A percentile compares a stretch with the other conserved stretches of the same genome.
Evolutionary conservation across 2,888 invertebrate genomes (phyloP).

Genomic region (Cantharis rustica): DNA sequence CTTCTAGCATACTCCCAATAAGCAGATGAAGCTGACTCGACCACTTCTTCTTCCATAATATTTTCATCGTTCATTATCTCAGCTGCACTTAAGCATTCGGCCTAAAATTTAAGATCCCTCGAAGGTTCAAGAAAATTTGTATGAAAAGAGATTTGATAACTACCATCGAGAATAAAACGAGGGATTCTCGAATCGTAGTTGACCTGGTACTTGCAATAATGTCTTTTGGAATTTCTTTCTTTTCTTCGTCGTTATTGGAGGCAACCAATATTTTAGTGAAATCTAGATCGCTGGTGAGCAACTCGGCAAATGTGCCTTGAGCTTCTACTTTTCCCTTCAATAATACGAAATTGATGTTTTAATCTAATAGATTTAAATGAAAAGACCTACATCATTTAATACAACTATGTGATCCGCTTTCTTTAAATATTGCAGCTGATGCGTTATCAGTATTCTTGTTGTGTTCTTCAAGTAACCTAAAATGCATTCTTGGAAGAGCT

Average conservation of each 20-base stretch:
- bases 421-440: constrained; percentile 70
- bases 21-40: constrained; percentile 6
- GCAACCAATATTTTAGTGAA: constrained; percentile 59
- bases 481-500: constrained; percentile 77
- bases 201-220: neutral
- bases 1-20: constrained; percentile 33
- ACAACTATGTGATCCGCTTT: constrained; percentile 61
- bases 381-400: constrained; percentile 52
- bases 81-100: neutral
- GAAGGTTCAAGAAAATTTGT: neutral
- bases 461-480: constrained; percentile 60
- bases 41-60: constrained; percentile 22
- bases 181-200: neutral
- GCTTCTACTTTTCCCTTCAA: constrained; percentile 62
- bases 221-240: neutral
- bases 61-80: neutral
- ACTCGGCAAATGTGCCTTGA: constrained; percentile 64
- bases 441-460: constrained; percentile 70
- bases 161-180: neutral
- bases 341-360: neutral
- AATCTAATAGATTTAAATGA: neutral
- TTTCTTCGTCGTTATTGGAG: constrained; percentile 37
- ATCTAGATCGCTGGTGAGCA: constrained; percentile 63
- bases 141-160: neutral
- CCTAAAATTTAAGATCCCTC: neutral